These are phyloP conservation scores for Setophaga kirtlandii DNA, from an alignment of 2,113 vertebrate species.

Conservation along the genomic window DNA sequence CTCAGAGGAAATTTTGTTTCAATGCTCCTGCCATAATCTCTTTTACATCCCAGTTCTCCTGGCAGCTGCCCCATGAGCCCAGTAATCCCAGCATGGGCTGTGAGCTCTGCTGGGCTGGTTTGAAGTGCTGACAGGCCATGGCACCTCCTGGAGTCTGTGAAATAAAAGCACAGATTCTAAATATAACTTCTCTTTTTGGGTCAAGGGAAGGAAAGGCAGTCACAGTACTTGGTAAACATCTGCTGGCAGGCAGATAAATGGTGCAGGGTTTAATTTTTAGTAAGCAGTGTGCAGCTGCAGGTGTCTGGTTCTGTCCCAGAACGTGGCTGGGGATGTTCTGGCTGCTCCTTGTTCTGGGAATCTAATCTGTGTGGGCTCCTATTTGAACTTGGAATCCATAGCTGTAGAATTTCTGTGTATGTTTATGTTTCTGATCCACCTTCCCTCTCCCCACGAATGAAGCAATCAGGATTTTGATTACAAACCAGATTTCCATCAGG, in stretches of 20 bases:
- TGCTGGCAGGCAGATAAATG: slow-evolving; percentile 18
- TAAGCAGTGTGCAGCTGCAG: background rate
- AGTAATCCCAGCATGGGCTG: background rate
- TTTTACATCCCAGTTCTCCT: background rate
- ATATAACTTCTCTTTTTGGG: background rate
- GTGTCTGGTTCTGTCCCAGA: background rate
- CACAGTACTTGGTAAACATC: background rate
- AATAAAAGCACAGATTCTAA: slow-evolving; percentile 2
- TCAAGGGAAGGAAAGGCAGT: background rate
- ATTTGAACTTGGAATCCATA: background rate
- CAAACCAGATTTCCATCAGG: background rate
- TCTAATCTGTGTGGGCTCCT: background rate
- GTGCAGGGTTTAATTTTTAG: background rate
- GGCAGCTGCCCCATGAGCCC: background rate
- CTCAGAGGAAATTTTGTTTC: background rate
- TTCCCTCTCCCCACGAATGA: slow-evolving; percentile 6
- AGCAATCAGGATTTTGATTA: slow-evolving; percentile 20
- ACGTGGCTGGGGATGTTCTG: background rate
- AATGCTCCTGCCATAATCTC: background rate
- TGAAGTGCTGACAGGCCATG: background rate
- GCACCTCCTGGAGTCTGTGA: background rate
- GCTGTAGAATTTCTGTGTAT: background rate
- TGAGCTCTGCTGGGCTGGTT: background rate
- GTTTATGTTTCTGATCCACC: slow-evolving; percentile 46
- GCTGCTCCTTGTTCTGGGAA: background rate